A percentile compares a stretch with the other conserved stretches of the same genome.
Conservation (phyloP, 2,797 vertebrate species). For the Microctenopoma lineatum region DNA sequence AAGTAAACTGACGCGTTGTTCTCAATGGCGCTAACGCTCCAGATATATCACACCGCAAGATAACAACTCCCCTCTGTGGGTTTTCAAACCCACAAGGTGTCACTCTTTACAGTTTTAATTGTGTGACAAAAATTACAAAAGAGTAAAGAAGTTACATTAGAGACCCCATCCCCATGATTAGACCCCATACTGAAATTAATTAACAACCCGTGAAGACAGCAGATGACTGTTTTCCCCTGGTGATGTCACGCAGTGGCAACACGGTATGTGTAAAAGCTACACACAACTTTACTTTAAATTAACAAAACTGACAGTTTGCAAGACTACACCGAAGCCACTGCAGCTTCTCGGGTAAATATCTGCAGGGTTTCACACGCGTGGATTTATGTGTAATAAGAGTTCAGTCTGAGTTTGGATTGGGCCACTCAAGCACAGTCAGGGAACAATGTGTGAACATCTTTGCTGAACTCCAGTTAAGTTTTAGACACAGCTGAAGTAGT, state of each 20-base stretch:
- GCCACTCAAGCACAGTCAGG: no score
- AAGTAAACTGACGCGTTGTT: neutral
- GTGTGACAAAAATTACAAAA: conserved; percentile 16
- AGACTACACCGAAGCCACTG: no score
- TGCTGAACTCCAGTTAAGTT: neutral
- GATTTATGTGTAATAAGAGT: no score
- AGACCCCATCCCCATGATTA: conserved; percentile 43
- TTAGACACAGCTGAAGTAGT: neutral
- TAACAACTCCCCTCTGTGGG: conserved; percentile 19
- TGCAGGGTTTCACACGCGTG: no score
- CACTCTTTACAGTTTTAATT: conserved; percentile 32
- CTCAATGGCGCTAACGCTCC: conserved; percentile 1
- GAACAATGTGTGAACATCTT: no score
- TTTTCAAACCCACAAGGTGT: conserved; percentile 27
- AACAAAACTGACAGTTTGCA: no score
- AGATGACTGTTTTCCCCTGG: conserved; percentile 45
- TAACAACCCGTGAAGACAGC: conserved; percentile 56
- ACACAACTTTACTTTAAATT: neutral
- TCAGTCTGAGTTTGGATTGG: no score
- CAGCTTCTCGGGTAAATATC: no score
- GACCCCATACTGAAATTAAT: conserved; percentile 66
- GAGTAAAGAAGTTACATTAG: conserved; percentile 28
- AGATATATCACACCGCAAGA: conserved; percentile 30
- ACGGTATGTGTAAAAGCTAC: neutral
- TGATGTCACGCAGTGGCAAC: neutral